Conservation (phyloP, 2,797 vertebrate genomes). For the Ctenopoma kingsleyae region DNA sequence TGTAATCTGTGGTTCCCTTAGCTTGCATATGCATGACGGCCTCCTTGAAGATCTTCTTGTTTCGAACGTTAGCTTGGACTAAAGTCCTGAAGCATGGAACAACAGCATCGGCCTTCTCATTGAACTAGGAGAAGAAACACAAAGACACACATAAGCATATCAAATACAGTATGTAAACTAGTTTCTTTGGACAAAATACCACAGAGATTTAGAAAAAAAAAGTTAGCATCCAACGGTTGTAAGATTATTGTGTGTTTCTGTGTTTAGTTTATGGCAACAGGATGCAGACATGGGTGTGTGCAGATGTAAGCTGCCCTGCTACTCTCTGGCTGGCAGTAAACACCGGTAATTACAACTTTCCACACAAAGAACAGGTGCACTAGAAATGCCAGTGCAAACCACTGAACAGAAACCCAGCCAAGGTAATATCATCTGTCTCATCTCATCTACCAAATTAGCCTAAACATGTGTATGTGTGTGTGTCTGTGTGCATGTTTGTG, state of each 20-base stretch:
- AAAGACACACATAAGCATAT: slow-evolving; percentile 13
- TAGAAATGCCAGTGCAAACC: slow-evolving; percentile 69
- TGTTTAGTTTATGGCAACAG: slow-evolving; percentile 32
- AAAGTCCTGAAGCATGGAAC: slow-evolving; percentile 96
- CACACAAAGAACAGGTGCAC: slow-evolving; percentile 83
- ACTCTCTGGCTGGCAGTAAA: slow-evolving; percentile 76
- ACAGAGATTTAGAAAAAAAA: background rate
- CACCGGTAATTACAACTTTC: slow-evolving; percentile 80
- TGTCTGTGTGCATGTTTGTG: slow-evolving; percentile 16
- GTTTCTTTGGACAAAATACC: background rate
- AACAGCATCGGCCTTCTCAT: slow-evolving; percentile 93
- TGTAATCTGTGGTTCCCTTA: slow-evolving; percentile 98
- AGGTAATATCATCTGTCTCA: slow-evolving; percentile 80
- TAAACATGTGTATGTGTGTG: slow-evolving; percentile 43
- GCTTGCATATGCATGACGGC: slow-evolving; percentile 94
- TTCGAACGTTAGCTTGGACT: slow-evolving; percentile 96
- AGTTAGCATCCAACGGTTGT: background rate
- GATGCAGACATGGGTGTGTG: slow-evolving; percentile 60
- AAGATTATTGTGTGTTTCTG: slow-evolving; percentile 6
- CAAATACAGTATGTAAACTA: background rate
- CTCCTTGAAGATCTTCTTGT: slow-evolving; percentile 99
- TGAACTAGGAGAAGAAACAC: slow-evolving; percentile 86
- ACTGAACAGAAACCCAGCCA: slow-evolving; percentile 75
- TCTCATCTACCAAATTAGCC: slow-evolving; percentile 78
- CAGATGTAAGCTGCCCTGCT: slow-evolving; percentile 70